phyloP scores from a whole-genome alignment of 2,797 vertebrate species.

The Mus spretus region DNA sequence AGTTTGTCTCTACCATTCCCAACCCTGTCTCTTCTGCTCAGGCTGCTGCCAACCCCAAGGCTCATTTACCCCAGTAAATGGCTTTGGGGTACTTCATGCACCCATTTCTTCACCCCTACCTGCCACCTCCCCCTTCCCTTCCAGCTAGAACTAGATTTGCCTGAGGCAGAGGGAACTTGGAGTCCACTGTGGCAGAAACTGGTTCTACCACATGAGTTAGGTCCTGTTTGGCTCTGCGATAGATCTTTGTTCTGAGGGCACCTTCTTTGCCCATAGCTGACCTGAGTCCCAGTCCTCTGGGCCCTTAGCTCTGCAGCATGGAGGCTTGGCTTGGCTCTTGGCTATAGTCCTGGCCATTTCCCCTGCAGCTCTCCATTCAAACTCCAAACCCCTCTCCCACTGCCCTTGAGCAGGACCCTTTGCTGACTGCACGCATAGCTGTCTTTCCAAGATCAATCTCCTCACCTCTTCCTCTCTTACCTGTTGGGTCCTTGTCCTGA shows the following conservation, averaged over 20 bases:
- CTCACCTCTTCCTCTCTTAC: not conserved
- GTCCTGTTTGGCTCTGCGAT: not conserved
- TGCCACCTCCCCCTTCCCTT: not conserved
- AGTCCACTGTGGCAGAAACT: not conserved
- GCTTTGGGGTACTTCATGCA: fast-evolving
- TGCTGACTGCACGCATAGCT: not conserved
- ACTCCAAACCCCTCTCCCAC: not conserved
- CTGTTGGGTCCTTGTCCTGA: not conserved
- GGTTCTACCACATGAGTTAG: not conserved
- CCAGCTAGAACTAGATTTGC: not conserved
- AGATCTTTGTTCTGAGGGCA: not conserved
- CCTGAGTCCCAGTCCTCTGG: not conserved
- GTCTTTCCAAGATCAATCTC: not conserved
- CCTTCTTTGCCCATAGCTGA: not conserved
- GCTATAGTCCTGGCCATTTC: not conserved
- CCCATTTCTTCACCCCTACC: not conserved
- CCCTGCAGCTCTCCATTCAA: not conserved
- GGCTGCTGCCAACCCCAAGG: not conserved
- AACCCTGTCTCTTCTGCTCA: too few relatives aligned
- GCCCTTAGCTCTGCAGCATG: not conserved
- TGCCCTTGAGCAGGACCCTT: not conserved
- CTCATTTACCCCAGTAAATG: not conserved
- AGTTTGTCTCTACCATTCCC: not conserved
- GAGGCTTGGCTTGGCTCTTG: not conserved
- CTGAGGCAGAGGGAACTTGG: not conserved